Evolutionary conservation across 2,113 vertebrate species (phyloP).

Genomic region (Peromyscus polionotus): DNA sequence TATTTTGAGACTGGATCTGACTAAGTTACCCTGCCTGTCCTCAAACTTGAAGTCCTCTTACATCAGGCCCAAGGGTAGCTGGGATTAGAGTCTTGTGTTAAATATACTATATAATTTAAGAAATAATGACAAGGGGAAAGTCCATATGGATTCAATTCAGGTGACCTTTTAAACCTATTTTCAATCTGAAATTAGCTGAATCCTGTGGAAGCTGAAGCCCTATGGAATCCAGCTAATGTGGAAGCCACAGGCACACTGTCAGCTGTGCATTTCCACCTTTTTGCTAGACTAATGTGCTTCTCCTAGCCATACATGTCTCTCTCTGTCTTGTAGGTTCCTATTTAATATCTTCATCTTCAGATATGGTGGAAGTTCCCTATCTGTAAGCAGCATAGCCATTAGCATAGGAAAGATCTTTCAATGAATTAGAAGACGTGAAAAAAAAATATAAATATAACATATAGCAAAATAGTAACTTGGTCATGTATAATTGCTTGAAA

Average conservation of each 20-base stretch:
- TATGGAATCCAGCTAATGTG: neutral
- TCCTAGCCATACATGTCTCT: neutral
- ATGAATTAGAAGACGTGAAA: constrained; percentile 25
- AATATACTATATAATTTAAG: neutral
- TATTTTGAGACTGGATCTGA: neutral
- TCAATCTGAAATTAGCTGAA: neutral
- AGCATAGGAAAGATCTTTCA: neutral
- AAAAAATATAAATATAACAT: no score
- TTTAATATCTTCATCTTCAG: neutral
- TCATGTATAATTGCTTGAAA: neutral
- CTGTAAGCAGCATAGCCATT: neutral
- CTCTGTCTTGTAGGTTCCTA: neutral
- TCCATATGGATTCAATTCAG: neutral
- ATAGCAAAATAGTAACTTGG: constrained; percentile 26
- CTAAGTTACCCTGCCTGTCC: neutral
- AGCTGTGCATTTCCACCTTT: neutral
- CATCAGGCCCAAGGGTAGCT: neutral
- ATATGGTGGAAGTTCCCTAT: neutral
- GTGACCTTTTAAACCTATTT: neutral
- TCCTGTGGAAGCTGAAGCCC: neutral
- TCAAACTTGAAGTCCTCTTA: neutral
- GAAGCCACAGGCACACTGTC: neutral
- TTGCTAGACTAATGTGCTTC: neutral
- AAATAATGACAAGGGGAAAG: neutral
- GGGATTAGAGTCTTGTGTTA: neutral